These are phyloP conservation scores for Eurystomus glaucurus DNA, from an alignment of 2,797 vertebrate genomes.

Conservation along the genomic window DNA sequence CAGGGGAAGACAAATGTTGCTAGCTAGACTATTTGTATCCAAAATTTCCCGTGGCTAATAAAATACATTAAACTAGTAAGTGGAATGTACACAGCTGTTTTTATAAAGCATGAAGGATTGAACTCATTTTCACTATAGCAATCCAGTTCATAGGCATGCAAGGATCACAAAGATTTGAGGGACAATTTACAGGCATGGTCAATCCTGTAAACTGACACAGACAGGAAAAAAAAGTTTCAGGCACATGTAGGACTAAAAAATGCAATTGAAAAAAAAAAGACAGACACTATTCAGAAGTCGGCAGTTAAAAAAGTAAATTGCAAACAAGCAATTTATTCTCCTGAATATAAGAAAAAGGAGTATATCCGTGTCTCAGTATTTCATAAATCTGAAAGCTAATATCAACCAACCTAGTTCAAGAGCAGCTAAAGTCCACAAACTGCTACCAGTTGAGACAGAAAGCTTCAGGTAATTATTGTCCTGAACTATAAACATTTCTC, in stretches of 20 bases:
- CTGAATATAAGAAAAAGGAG: neutral
- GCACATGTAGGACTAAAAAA: neutral
- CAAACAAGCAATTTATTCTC: neutral
- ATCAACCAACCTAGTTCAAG: neutral
- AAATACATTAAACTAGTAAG: neutral
- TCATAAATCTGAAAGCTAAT: neutral
- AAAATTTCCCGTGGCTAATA: conserved; percentile 3
- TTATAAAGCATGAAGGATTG: neutral
- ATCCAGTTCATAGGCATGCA: neutral
- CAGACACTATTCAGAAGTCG: neutral
- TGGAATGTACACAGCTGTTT: neutral
- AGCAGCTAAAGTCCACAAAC: neutral
- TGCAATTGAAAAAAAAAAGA: neutral
- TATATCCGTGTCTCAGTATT: neutral
- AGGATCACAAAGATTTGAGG: neutral
- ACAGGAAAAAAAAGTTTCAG: neutral
- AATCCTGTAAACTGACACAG: neutral
- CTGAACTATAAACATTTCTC: neutral
- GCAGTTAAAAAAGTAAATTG: neutral
- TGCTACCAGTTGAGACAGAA: neutral
- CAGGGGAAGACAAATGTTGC: neutral
- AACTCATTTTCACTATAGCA: neutral
- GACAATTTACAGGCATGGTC: neutral
- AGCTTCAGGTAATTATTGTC: neutral
- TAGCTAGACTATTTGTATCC: neutral